A percentile compares a stretch with the other conserved stretches of the same genome.
phyloP scores from a whole-genome alignment of 2,113 vertebrate species.

The Sinocyclocheilus maitianheensis region DNA sequence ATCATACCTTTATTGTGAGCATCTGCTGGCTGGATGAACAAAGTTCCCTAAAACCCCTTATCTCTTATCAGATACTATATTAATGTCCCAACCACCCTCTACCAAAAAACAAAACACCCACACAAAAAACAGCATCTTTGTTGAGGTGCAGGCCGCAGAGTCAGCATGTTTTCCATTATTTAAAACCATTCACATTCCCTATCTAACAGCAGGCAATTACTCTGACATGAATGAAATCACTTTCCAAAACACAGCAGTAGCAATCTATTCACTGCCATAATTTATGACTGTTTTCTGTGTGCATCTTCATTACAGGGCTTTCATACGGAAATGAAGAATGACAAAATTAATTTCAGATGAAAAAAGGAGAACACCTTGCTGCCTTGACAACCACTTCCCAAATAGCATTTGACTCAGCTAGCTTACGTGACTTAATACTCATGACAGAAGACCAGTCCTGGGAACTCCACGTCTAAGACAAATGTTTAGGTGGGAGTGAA shows the following conservation, averaged over 20 bases:
- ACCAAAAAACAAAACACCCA: too few species aligned
- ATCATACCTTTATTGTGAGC: too few species aligned
- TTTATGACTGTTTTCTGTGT: conserved; percentile 47
- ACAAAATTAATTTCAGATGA: conserved; percentile 48
- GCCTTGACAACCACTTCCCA: background rate
- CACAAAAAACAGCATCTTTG: background rate
- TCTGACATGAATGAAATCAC: conserved; percentile 47
- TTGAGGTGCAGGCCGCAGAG: background rate
- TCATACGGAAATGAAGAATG: conserved; percentile 46
- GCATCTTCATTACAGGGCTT: conserved; percentile 45
- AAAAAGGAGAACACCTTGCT: conserved; percentile 19
- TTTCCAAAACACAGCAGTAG: conserved; percentile 42
- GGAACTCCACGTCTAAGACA: conserved; percentile 6
- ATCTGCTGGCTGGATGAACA: background rate
- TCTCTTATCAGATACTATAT: background rate
- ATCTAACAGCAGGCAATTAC: conserved; percentile 47
- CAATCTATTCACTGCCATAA: conserved; percentile 48
- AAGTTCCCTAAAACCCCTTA: background rate
- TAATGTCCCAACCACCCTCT: background rate
- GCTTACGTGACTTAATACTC: conserved; percentile 9
- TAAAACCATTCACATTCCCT: conserved; percentile 47
- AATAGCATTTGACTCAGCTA: background rate
- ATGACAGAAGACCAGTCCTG: conserved; percentile 29
- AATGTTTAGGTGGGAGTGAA: conserved; percentile 36
- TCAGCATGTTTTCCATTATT: conserved; percentile 39